Base-by-base conservation (phyloP, 2,113 vertebrate genomes). In the Circaetus cinerascens region DNA sequence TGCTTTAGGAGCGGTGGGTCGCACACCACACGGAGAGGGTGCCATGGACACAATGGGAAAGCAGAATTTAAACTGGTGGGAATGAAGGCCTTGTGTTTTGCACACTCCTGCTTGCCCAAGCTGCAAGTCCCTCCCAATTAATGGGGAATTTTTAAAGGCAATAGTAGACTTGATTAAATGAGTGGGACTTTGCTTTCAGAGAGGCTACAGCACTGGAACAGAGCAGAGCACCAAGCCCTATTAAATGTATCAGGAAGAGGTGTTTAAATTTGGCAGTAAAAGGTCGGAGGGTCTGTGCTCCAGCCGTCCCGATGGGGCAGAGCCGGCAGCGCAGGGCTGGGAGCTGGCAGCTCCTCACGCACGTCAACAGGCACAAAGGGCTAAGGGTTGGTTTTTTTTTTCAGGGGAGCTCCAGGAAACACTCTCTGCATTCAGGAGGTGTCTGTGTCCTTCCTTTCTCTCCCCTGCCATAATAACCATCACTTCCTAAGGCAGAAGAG, bases 401-500 rank as follows among this genome's bases (percentile, higher is more conserved):
- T 16, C 88, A 14, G 87, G 88, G 51, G 64, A 77, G 10, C 93
- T 94, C 62, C 67, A 29, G 91, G 73, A 91, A 97, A 78, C 1
- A 7, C 84, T 59, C 89, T 96, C 73, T 78, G 95, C 96, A 97
- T 97, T 95, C 94, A 93, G 86, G 95, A 96, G 95, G 67, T 88
- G 93, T 93, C 74, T 8, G 56, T 50, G 88, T 43, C 85, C 91
- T 95, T 90, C 94, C 95, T 96, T 69, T 75, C 94, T 53, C 29
- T 63, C 86, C 34, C 30, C 45, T 93, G 83, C 89, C 63, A 92
- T 27, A 92, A 83, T 13, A 71, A 64, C 32, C 4, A 89, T 79
- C 93, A 20, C 96, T 98, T 97, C 97, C 97, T 97, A 88, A 45
- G 93, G 96, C 94, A 88, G 97, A 96, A 96, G 88, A 74, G 92